Percentiles rank a stretch among this genome's conserved stretches.
Conservation (phyloP, 2,113 vertebrate species). For the Catharus fuscescens region DNA sequence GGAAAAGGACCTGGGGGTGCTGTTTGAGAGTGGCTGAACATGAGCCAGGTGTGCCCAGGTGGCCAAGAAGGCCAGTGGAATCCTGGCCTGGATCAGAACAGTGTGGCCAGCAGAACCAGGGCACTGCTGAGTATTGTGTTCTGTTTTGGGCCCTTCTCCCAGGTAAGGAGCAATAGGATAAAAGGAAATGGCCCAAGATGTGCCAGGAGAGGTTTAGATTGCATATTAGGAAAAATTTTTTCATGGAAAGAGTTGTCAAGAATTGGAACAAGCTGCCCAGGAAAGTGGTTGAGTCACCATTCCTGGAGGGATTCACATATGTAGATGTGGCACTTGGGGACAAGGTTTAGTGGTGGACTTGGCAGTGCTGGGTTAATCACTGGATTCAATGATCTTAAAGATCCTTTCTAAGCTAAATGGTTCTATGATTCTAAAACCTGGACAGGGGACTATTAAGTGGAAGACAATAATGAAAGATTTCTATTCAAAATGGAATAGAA, state of each 20-base stretch:
- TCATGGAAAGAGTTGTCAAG: background rate
- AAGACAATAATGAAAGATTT: background rate
- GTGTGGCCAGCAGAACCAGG: too few species aligned
- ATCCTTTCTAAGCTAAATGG: background rate
- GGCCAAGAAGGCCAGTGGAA: too few species aligned
- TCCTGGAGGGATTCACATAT: background rate
- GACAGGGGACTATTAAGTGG: background rate
- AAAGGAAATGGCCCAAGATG: too few species aligned
- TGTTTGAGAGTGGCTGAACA: too few species aligned
- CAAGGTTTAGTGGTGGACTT: background rate
- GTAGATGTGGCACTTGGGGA: background rate
- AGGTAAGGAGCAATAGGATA: too few species aligned
- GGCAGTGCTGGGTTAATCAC: background rate
- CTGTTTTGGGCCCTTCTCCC: too few species aligned
- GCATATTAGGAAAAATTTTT: too few species aligned
- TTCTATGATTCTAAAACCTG: background rate
- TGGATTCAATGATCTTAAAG: background rate
- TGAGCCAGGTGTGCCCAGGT: too few species aligned
- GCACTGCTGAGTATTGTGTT: too few species aligned
- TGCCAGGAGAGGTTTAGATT: too few species aligned
- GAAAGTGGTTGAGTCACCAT: background rate
- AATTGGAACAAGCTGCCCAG: background rate
- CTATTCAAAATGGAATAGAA: background rate
- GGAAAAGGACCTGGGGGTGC: too few species aligned
- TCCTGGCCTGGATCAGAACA: too few species aligned